A percentile compares a stretch with the other conserved stretches of the same genome.
These are phyloP conservation scores for Ostrea denselamellosa DNA, from an alignment of 1,140 invertebrate genomes.

Conservation along the genomic window DNA sequence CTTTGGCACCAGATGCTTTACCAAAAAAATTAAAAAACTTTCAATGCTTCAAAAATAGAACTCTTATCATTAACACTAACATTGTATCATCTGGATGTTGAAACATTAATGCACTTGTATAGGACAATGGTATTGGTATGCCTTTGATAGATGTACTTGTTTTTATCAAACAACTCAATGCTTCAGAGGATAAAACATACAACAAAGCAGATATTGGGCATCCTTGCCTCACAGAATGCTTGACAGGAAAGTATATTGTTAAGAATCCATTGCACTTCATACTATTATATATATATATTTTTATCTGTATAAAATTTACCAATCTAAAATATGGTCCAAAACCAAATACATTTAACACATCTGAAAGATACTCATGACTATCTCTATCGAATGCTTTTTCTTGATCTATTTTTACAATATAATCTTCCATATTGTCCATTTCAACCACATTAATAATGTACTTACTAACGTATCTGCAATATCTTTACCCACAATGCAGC, in stretches of 20 bases:
- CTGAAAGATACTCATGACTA: not conserved
- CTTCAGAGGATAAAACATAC: constrained; percentile 44
- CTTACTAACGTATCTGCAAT: constrained; percentile 45
- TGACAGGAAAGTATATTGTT: constrained; percentile 46
- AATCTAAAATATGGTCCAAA: not conserved
- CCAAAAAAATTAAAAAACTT: not conserved
- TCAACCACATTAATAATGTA: constrained; percentile 43
- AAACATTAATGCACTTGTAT: constrained; percentile 30
- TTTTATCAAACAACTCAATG: not conserved
- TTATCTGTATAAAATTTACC: no score
- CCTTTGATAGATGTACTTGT: constrained; percentile 34
- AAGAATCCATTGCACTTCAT: not conserved
- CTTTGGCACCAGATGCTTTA: no score
- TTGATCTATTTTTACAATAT: constrained; percentile 26
- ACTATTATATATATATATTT: not conserved
- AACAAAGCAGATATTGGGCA: constrained; percentile 55
- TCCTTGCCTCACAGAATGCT: constrained; percentile 52
- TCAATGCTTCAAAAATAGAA: not conserved
- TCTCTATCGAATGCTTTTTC: not conserved
- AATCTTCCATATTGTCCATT: constrained; percentile 46
- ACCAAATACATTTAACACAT: no score
- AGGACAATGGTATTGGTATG: not conserved
- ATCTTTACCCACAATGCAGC: constrained; percentile 46
- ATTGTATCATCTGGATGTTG: constrained; percentile 55
- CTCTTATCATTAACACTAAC: constrained; percentile 43